A percentile compares a stretch with the other conserved stretches of the same genome.
Conservation (phyloP, 2,888 invertebrate species). For the Megaustenia siamemsis region DNA sequence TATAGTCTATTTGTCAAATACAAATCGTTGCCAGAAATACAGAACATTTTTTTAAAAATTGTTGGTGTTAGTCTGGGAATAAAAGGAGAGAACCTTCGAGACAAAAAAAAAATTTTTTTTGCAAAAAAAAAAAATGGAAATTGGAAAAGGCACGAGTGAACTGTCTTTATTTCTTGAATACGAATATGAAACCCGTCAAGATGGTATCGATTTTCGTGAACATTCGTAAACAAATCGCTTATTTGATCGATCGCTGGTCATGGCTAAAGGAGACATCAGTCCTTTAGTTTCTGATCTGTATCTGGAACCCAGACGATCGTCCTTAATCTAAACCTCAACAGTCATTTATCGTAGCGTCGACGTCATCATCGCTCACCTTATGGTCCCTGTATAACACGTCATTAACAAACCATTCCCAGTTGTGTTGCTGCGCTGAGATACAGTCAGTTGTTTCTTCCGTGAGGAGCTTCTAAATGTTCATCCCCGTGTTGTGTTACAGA, state of each 20-base stretch:
- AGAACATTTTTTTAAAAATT: not conserved
- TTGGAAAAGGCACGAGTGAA: not conserved
- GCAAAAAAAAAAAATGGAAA: not conserved
- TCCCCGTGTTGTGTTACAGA: no score
- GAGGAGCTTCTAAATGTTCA: no score
- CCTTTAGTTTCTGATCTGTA: not conserved
- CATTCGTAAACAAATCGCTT: slow-evolving; percentile 40
- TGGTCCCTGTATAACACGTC: no score
- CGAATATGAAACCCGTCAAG: slow-evolving; percentile 45
- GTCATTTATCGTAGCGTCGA: not conserved
- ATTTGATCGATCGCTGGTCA: slow-evolving; percentile 14
- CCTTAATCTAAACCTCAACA: not conserved
- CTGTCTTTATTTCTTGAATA: slow-evolving; percentile 32
- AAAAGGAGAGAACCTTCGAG: not conserved
- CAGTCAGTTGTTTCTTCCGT: no score
- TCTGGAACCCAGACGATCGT: not conserved
- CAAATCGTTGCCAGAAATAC: not conserved
- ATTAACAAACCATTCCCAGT: no score
- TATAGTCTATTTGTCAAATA: not conserved
- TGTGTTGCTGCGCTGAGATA: no score
- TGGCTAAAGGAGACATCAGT: not conserved
- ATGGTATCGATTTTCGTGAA: slow-evolving; percentile 36
- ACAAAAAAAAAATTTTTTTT: not conserved
- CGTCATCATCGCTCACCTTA: no score
- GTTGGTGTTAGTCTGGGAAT: not conserved